phyloP scores from a whole-genome alignment of 2,888 invertebrate genomes.

The Patella depressa region DNA sequence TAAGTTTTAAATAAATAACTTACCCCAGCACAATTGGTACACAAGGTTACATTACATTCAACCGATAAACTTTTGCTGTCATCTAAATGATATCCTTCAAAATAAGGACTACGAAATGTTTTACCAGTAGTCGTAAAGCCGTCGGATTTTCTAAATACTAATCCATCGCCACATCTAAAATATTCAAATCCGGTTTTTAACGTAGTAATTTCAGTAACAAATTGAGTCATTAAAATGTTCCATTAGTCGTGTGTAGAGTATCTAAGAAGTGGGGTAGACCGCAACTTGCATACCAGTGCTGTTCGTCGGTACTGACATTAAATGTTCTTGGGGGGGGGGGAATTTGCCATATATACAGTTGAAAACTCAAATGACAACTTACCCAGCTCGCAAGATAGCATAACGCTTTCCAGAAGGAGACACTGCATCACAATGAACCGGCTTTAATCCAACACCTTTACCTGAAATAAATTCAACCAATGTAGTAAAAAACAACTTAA shows the following conservation, averaged over 20 bases:
- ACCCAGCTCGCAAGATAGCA: neutral
- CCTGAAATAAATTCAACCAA: neutral
- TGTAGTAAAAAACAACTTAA: neutral
- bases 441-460: neutral
- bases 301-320: no score
- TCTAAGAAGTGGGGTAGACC: no score
- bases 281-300: no score
- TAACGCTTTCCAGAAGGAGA: neutral
- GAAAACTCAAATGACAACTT: neutral
- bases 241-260: no score
- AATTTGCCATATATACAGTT: no score
- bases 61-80: neutral
- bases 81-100: neutral
- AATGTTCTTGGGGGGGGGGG: no score
- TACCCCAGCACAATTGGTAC: neutral
- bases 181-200: no score
- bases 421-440: neutral
- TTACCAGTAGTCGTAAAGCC: neutral
- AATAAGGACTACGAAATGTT: neutral
- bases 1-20: neutral
- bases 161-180: conserved; percentile 6
- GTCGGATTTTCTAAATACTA: neutral
- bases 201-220: no score
- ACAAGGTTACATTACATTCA: neutral
- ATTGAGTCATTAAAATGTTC: no score